Conservation (phyloP, 2,113 vertebrate genomes). For the Crotalus viridis region DNA sequence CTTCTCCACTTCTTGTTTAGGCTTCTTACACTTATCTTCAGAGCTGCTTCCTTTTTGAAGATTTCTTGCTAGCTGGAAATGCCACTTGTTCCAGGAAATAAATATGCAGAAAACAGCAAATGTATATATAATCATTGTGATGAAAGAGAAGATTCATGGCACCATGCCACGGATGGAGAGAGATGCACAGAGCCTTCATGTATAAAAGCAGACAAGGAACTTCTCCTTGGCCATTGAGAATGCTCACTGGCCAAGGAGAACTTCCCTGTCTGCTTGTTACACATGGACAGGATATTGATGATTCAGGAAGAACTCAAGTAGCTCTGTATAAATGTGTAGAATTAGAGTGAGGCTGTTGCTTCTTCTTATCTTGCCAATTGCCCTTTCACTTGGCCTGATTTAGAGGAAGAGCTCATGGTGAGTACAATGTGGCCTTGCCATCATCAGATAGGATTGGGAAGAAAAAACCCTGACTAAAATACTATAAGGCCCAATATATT, state of each 20-base stretch:
- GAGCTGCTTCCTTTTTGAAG: neutral
- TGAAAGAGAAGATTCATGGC: neutral
- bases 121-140: neutral
- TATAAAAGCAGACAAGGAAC: neutral
- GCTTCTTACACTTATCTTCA: neutral
- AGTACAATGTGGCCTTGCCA: neutral
- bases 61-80: neutral
- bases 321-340: neutral
- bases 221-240: neutral
- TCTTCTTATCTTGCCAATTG: no score
- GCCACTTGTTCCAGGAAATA: neutral
- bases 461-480: neutral
- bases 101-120: neutral
- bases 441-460: neutral
- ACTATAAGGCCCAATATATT: neutral
- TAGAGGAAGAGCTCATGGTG: no score
- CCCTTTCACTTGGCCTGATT: no score
- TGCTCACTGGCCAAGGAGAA: neutral
- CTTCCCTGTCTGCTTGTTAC: neutral
- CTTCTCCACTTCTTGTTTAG: neutral
- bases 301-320: neutral
- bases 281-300: neutral
- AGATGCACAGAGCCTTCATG: neutral
- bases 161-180: neutral
- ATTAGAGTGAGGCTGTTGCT: neutral